Evolutionary conservation across 2,797 vertebrate species (phyloP), one percentile per base, ranked within the genome.

Genomic region (Sandelia bainsii): DNA sequence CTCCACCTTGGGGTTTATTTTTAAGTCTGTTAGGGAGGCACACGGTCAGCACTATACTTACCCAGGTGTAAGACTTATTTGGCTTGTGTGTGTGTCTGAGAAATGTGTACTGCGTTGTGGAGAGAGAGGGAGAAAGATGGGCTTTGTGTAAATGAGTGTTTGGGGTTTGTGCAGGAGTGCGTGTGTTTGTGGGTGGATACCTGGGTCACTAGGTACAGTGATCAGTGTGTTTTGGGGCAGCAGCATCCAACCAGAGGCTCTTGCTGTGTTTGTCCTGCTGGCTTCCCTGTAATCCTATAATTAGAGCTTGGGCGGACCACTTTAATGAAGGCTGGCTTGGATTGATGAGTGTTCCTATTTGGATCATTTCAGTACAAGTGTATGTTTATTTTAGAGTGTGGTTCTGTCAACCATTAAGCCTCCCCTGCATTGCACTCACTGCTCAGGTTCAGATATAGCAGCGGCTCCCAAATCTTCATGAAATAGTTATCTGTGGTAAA

Each of bases 271-370:
- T 89, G 80, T 83, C 79, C 76, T 29, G 37, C 77, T 78, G 75
- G 75, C 81, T 81, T 78, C 82, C 69, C 60, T 80, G 75, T 87
- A 85, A 89, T 90, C 83, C 91, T 93, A 93, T 94, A 94, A 94
- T 94, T 93, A 93, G 90, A 86, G 67, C 57, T 82, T 81, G 84
- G 84, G 83, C 50, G 78, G 91, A 91, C 81, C 84, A 81, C 75
- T 91, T 92, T 93, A 93, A 93, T 93, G 91, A 93, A 89, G 80
- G 83, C 77, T 86, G 90, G 84, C 80, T 83, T 80, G 81, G 85
- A 89, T 75, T 84, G 90, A 92, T 89, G 80, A 91, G 83, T 80
- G 83, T 87, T 90, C 65, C 83, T 83, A 82, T 90, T 91, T 90
- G 88, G 87, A 86, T 82, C 81, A 73, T 87, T 90, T 88, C 25